These are phyloP conservation scores for Hippopotamyrus pictus DNA, from an alignment of 2,797 vertebrate species.

Conservation along the genomic window DNA sequence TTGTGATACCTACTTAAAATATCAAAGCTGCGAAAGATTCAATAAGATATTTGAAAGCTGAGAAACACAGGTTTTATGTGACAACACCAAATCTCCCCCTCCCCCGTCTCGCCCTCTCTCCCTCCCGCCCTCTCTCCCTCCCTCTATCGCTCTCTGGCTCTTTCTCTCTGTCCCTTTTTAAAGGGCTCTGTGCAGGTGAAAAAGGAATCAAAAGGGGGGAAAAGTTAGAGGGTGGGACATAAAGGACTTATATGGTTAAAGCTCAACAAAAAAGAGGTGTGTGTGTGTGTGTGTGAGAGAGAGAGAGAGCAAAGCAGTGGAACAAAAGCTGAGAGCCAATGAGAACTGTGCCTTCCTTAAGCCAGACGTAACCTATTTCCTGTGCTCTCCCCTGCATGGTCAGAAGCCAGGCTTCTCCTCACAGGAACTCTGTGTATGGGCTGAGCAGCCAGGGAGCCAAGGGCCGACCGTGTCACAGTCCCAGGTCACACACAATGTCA, in stretches of 20 bases:
- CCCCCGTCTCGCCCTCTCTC: constrained; percentile 16
- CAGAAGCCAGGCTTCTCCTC: background rate
- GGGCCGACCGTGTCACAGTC: constrained; percentile 15
- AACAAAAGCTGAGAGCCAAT: constrained; percentile 28
- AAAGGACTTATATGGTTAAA: constrained; percentile 64
- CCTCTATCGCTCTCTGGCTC: background rate
- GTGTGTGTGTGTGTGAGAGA: constrained; percentile 52
- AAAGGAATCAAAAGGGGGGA: constrained; percentile 64
- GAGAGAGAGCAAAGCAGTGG: constrained; percentile 65
- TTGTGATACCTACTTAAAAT: constrained; percentile 85
- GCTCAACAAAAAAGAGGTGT: constrained; percentile 69
- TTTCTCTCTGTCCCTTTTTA: constrained; percentile 28
- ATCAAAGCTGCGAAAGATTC: constrained; percentile 79
- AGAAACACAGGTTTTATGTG: constrained; percentile 82
- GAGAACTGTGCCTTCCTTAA: constrained; percentile 49
- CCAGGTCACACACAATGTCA: constrained; percentile 35
- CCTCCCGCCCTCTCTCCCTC: background rate
- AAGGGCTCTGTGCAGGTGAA: constrained; percentile 62
- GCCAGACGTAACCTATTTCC: constrained; percentile 47
- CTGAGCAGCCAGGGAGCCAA: constrained; percentile 32
- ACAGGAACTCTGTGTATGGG: constrained; percentile 20
- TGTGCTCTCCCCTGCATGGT: background rate
- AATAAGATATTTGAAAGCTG: constrained; percentile 86
- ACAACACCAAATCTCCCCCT: constrained; percentile 60
- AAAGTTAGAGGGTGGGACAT: constrained; percentile 67